Conservation (phyloP, 2,888 invertebrate species). For the Ophion ellenae region DNA sequence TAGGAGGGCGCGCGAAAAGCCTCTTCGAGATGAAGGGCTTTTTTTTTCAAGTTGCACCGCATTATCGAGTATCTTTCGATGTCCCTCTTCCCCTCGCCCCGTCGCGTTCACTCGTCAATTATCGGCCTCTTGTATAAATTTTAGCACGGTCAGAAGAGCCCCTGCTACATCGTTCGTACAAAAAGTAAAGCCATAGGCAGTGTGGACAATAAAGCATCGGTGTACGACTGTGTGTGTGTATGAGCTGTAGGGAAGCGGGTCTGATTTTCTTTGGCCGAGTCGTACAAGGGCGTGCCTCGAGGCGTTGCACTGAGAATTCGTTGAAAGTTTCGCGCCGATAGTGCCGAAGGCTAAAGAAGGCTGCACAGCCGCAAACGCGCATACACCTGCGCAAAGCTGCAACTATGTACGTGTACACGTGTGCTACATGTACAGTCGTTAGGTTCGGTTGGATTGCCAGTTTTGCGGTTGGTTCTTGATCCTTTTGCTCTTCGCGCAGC, state of each 20-base stretch:
- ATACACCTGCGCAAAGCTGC: not conserved
- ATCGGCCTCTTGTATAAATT: slow-evolving; percentile 54
- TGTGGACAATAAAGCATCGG: slow-evolving; percentile 6
- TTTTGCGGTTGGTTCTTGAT: slow-evolving; percentile 48
- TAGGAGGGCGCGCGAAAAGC: slow-evolving; percentile 24
- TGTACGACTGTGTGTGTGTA: slow-evolving; percentile 17
- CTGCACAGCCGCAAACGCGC: not conserved
- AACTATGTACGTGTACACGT: slow-evolving; percentile 4
- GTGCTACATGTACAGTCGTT: not conserved
- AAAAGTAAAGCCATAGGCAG: slow-evolving; percentile 19
- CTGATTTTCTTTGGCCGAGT: slow-evolving; percentile 57
- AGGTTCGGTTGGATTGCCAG: slow-evolving; percentile 31
- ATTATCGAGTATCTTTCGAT: slow-evolving; percentile 52
- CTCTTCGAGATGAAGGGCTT: slow-evolving; percentile 23
- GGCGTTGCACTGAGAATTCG: slow-evolving; percentile 58
- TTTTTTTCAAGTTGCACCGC: slow-evolving; percentile 39
- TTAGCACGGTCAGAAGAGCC: slow-evolving; percentile 36
- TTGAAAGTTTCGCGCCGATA: slow-evolving; percentile 58
- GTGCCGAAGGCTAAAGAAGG: slow-evolving; percentile 27
- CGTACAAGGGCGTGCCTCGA: slow-evolving; percentile 46
- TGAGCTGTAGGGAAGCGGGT: not conserved
- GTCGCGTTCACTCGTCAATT: slow-evolving; percentile 24
- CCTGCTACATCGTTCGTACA: slow-evolving; percentile 39
- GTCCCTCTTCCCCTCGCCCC: not conserved
- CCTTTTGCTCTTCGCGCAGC: slow-evolving; percentile 36